Conservation (phyloP, 2,888 invertebrate genomes). For the Aricia artaxerxes region DNA sequence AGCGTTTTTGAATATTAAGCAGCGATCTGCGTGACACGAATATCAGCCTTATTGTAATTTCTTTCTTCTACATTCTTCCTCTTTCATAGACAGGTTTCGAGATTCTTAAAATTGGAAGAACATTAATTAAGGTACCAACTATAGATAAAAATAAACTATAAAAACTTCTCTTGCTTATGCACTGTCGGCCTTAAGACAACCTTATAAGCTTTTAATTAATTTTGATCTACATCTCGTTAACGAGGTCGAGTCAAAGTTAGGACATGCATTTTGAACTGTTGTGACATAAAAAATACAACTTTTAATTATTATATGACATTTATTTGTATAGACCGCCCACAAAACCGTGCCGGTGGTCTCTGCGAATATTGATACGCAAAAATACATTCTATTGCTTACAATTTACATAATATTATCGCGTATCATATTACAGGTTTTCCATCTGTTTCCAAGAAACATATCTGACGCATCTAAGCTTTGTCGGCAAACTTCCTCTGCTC, state of each 20-base stretch:
- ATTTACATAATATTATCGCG: constrained; percentile 46
- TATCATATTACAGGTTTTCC: constrained; percentile 69
- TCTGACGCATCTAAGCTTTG: constrained; percentile 53
- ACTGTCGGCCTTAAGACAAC: background rate
- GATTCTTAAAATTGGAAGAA: too few species aligned
- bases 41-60: too few species aligned
- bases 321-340: constrained; percentile 6
- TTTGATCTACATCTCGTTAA: background rate
- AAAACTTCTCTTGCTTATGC: background rate
- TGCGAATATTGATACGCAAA: constrained; percentile 47
- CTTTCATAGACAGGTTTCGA: too few species aligned
- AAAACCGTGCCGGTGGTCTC: constrained; percentile 59
- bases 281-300: constrained; percentile 8
- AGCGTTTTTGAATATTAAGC: too few species aligned
- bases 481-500: constrained; percentile 64
- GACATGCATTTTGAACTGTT: background rate
- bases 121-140: background rate
- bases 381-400: constrained; percentile 48
- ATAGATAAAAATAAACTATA: background rate
- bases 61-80: too few species aligned
- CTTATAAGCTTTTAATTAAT: background rate
- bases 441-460: constrained; percentile 61
- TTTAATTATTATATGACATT: constrained; percentile 17
- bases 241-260: background rate
- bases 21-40: too few species aligned